A percentile compares a stretch with the other conserved stretches of the same genome.
Evolutionary conservation across 2,888 invertebrate species (phyloP).

Genomic region (Acheta domesticus): DNA sequence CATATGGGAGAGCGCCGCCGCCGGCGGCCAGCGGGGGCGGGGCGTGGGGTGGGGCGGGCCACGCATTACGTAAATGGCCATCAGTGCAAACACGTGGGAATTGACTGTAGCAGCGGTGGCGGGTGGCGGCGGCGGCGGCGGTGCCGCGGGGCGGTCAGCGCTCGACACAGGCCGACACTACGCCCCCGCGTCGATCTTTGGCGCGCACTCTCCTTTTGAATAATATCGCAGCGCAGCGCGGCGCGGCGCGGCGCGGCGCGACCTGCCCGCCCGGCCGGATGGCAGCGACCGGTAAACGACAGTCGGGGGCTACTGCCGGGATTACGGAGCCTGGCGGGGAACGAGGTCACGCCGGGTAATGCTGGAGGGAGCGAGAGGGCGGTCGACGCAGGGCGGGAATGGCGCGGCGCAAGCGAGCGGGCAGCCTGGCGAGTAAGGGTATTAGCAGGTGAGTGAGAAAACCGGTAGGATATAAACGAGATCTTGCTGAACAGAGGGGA

Average conservation of each 20-base stretch:
- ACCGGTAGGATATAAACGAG: too few relatives aligned
- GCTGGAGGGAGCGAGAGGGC: too few relatives aligned
- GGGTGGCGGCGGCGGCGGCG: background rate
- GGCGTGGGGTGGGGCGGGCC: background rate
- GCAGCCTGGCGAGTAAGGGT: too few relatives aligned
- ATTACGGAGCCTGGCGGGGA: too few relatives aligned
- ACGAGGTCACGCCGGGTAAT: too few relatives aligned
- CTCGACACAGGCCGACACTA: background rate
- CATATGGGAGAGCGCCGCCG: background rate
- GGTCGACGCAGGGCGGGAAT: too few relatives aligned
- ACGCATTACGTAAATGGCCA: constrained; percentile 18
- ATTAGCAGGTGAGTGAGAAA: too few relatives aligned
- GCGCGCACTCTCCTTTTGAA: background rate
- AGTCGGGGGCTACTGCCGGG: too few relatives aligned
- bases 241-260: background rate
- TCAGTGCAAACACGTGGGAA: background rate
- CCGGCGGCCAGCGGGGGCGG: background rate
- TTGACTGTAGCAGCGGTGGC: background rate
- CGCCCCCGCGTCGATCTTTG: background rate
- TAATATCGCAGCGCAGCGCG: background rate
- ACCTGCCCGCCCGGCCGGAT: background rate
- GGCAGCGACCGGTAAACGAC: background rate
- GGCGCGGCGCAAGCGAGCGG: too few relatives aligned
- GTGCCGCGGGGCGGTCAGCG: background rate
- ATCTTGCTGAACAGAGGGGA: too few relatives aligned